Evolutionary conservation across 1,140 invertebrate species (phyloP).

Genomic region (Pseudomyrmex gracilis): DNA sequence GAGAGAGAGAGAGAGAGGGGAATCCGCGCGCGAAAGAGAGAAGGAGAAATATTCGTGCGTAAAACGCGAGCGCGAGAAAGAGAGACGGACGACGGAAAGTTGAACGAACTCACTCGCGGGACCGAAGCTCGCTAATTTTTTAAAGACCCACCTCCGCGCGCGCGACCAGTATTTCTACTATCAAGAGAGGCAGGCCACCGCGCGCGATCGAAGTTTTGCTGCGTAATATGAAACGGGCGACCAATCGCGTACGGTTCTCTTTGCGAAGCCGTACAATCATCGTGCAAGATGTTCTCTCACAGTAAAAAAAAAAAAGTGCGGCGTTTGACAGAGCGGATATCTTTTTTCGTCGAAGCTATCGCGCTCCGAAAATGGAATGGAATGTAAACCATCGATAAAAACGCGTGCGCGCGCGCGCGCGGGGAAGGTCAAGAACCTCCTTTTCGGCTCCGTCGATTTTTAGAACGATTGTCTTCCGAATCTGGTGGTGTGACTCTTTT

Average conservation of each 20-base stretch:
- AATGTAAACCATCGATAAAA: slow-evolving; percentile 37
- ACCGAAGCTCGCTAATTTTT: slow-evolving; percentile 79
- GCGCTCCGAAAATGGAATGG: slow-evolving; percentile 5
- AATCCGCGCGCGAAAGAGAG: background rate
- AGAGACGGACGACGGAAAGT: slow-evolving; percentile 69
- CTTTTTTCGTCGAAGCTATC: slow-evolving; percentile 31
- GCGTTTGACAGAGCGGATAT: background rate
- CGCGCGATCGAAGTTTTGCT: slow-evolving; percentile 54
- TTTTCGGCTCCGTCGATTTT: too few species aligned
- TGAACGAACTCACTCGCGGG: slow-evolving; percentile 81
- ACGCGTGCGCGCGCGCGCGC: background rate
- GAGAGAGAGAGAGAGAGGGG: slow-evolving; percentile 41
- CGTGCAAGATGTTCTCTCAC: slow-evolving; percentile 20
- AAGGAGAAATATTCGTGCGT: slow-evolving; percentile 60
- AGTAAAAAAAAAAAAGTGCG: slow-evolving; percentile 7
- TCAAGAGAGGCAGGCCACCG: slow-evolving; percentile 29
- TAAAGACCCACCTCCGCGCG: slow-evolving; percentile 61
- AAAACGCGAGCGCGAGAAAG: slow-evolving; percentile 47
- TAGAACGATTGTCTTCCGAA: too few species aligned
- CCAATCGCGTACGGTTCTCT: background rate
- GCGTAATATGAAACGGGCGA: slow-evolving; percentile 47
- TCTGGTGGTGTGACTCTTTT: too few species aligned
- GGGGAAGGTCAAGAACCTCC: too few species aligned
- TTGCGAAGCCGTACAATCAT: background rate
- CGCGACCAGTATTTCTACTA: slow-evolving; percentile 46